Evolutionary conservation across 2,797 vertebrate genomes (phyloP), one percentile per base, ranked within the genome.

Genomic region (Xyrichtys novacula): DNA sequence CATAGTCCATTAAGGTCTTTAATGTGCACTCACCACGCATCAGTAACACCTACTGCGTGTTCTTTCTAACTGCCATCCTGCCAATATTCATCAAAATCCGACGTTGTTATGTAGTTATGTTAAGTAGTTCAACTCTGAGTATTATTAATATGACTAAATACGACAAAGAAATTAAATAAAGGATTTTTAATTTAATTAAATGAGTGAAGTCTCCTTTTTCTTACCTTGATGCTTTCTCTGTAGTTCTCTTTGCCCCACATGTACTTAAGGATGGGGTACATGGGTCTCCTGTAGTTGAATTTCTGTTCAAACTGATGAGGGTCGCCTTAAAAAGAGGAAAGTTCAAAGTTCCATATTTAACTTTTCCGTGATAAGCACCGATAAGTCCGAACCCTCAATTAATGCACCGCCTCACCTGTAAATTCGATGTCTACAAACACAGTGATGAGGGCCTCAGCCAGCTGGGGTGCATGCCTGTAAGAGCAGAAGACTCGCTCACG

Each of bases 371-470:
- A 20, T 17, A 4, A 32, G 4, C 22, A 23, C 3, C 26, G 39
- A n/a, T 3, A 46, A 32, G 26, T 25, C 5, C 3, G 43, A 8
- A 64, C 2, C 11, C 9, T 1, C 10, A n/a, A n/a, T n/a, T n/a
- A n/a, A n/a, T n/a, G n/a, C n/a, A n/a, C n/a, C n/a, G n/a, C n/a
- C 82, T 87, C 78, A 99, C 98, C 98, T 1, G 98, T 99, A 69
- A 99, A 99, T 87, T 99, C 98, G 4, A 99, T 99, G 84, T 99
- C 98, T 83, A 99, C 98, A 73, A 99, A 99, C 85, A 99, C 98
- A 66, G 95, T 94, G 91, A 99, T 98, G 36, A 99, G 96, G 0
- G 98, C 96, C 89, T 99, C 97, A 0, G 98, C 97, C 49, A 99
- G 94, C 10, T 94, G 95, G 56, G 96, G 78, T 1, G 97, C 97